A percentile compares a stretch with the other conserved stretches of the same genome.
Evolutionary conservation across 2,113 vertebrate species (phyloP).

Genomic region (Motacilla alba): DNA sequence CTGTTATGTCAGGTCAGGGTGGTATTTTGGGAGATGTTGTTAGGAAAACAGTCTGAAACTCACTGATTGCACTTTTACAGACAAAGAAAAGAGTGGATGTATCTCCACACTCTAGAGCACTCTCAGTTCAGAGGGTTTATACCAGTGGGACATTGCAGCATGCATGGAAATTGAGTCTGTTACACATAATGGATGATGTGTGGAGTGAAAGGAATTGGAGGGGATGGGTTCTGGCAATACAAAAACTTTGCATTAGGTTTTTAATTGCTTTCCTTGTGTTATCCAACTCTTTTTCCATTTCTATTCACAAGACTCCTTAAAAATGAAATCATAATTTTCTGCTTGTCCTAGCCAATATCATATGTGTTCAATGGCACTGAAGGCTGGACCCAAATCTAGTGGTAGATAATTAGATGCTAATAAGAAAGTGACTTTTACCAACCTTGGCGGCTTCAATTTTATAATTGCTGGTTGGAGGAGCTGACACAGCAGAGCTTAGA

Average conservation of each 20-base stretch:
- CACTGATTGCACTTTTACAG: neutral
- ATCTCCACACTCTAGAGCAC: neutral
- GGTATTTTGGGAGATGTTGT: neutral
- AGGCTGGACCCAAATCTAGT: neutral
- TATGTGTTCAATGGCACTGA: neutral
- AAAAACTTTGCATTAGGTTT: neutral
- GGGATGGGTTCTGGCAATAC: neutral
- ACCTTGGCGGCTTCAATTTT: neutral
- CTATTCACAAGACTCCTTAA: neutral
- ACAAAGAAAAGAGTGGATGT: neutral
- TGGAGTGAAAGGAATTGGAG: neutral
- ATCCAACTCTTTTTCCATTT: conserved; percentile 9
- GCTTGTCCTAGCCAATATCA: neutral
- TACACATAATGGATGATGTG: neutral
- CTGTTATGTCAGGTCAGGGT: neutral
- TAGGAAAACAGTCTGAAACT: neutral
- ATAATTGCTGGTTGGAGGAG: neutral
- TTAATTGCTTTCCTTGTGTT: neutral
- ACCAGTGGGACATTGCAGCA: neutral
- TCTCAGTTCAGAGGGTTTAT: neutral
- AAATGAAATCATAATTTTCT: conserved; percentile 21
- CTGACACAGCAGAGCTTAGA: neutral
- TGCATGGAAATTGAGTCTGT: neutral
- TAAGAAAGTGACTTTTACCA: conserved; percentile 39
- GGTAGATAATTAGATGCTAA: neutral